These are phyloP conservation scores for Brachypalpus laphriformis DNA, from an alignment of 2,888 invertebrate species.

Conservation along the genomic window DNA sequence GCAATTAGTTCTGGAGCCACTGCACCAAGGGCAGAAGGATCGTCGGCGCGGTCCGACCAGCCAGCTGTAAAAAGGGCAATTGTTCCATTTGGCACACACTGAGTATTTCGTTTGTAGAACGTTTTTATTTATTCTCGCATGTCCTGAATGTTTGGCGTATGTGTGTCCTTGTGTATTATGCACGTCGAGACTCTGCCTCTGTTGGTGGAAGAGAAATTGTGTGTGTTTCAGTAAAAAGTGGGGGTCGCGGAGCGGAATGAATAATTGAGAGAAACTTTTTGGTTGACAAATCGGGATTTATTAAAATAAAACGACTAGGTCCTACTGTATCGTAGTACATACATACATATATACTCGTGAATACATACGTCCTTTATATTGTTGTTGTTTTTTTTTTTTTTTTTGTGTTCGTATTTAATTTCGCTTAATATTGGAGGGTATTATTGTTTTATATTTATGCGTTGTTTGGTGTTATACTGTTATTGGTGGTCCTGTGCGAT, in stretches of 20 bases:
- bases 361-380: too few species aligned
- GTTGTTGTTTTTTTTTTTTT: background rate
- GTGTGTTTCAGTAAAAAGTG: constrained; percentile 14
- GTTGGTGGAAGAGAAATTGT: constrained; percentile 45
- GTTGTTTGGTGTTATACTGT: background rate
- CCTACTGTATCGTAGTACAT: background rate
- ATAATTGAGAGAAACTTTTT: constrained; percentile 64
- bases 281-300: constrained; percentile 57
- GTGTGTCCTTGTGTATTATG: constrained; percentile 11
- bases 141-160: constrained; percentile 34
- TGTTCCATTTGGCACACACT: constrained; percentile 42
- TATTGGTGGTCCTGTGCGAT: background rate
- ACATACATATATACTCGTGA: too few species aligned
- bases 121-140: constrained; percentile 54
- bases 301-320: background rate
- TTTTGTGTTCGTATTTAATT: constrained; percentile 33
- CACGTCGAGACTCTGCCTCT: background rate
- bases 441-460: constrained; percentile 38
- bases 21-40: constrained; percentile 48
- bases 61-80: constrained; percentile 34
- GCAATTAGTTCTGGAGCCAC: constrained; percentile 65
- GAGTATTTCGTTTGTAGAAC: constrained; percentile 23
- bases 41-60: background rate
- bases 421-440: constrained; percentile 22
- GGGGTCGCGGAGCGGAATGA: constrained; percentile 36